A percentile compares a stretch with the other conserved stretches of the same genome.
Evolutionary conservation across 2,113 vertebrate genomes (phyloP).

Genomic region (Prunella fulvescens): DNA sequence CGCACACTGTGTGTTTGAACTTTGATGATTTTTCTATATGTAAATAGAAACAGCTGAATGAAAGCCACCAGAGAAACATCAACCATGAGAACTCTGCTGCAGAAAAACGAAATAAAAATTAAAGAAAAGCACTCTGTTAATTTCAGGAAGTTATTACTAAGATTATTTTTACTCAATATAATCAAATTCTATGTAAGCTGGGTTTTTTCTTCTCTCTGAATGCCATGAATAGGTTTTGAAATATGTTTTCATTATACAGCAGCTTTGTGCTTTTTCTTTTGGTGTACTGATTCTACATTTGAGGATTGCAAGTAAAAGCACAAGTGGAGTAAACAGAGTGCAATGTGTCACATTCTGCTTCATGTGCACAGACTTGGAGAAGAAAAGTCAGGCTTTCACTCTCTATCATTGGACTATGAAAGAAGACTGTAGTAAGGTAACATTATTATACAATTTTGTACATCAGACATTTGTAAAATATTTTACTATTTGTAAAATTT

Average conservation of each 20-base stretch:
- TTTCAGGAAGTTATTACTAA: background rate
- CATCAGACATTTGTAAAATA: background rate
- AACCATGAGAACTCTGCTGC: background rate
- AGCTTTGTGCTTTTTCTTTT: background rate
- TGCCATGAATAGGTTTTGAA: background rate
- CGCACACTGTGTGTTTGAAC: background rate
- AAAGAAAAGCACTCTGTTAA: background rate
- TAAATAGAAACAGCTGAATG: constrained; percentile 25
- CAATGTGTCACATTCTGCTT: background rate
- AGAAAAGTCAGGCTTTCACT: background rate
- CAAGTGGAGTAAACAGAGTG: background rate
- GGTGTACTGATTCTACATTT: background rate
- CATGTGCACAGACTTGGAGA: background rate
- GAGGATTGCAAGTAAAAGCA: background rate
- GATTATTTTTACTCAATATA: background rate
- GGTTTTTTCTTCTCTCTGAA: background rate
- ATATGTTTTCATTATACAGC: background rate
- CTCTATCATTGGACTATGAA: background rate
- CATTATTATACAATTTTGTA: background rate
- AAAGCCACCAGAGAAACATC: background rate
- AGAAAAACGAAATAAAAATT: constrained; percentile 15
- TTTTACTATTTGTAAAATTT: background rate
- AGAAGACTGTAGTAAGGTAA: background rate
- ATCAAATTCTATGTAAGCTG: background rate
- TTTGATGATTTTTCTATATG: background rate